Conservation (phyloP, 2,888 invertebrate genomes). For the Xanthia icteritia region DNA sequence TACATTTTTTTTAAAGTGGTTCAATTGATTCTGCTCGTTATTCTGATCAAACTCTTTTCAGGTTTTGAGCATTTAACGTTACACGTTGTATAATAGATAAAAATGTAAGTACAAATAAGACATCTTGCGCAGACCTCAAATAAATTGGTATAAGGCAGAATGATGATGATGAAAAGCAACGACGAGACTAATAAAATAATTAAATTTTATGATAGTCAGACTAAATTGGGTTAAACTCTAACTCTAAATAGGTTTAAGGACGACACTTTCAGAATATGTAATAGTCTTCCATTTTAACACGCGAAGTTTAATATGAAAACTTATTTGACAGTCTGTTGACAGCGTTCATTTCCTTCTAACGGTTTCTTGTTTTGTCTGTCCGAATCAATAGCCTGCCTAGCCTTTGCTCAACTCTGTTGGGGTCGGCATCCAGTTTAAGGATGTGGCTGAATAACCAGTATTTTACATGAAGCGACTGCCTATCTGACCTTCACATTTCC, state of each 20-base stretch:
- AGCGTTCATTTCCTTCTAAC: conserved; percentile 21
- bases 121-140: background rate
- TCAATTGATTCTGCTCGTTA: no score
- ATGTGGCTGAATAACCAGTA: background rate
- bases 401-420: background rate
- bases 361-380: conserved; percentile 4
- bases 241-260: conserved; percentile 6
- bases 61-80: no score
- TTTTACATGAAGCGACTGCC: background rate
- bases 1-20: no score
- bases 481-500: no score
- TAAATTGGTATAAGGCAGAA: background rate
- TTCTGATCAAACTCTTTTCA: no score
- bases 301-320: conserved; percentile 30
- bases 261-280: conserved; percentile 16
- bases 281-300: conserved; percentile 1
- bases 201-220: background rate
- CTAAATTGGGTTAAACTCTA: conserved; percentile 17
- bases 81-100: no score
- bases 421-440: no score
- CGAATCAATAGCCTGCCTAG: background rate
- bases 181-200: background rate
- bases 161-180: background rate
- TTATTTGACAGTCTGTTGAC: conserved; percentile 10
- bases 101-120: no score